These are phyloP conservation scores for Pogonognathellus flavescens DNA, from an alignment of 1,140 invertebrate species.

Conservation along the genomic window DNA sequence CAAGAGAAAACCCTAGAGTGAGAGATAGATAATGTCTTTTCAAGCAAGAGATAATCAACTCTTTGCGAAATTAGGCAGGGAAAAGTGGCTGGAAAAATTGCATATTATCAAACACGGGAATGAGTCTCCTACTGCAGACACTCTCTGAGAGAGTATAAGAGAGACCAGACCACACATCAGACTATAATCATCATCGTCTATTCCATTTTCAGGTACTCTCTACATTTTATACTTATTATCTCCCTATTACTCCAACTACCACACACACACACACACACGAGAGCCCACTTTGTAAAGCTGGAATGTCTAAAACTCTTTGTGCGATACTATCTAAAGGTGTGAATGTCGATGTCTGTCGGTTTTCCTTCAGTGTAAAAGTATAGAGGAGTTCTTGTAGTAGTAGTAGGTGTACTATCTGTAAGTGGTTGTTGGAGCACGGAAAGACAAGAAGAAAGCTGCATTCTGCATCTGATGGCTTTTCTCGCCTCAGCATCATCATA, in stretches of 20 bases:
- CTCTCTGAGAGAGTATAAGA: neutral
- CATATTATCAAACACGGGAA: conserved; percentile 59
- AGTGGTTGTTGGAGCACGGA: neutral
- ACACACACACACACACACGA: too few relatives aligned
- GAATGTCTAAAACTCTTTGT: neutral
- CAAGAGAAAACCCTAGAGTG: conserved; percentile 18
- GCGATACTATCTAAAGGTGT: conserved; percentile 14
- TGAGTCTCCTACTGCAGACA: conserved; percentile 8
- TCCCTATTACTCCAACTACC: neutral
- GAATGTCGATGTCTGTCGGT: neutral
- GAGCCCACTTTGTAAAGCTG: neutral
- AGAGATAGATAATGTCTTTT: conserved; percentile 58
- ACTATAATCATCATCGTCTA: conserved; percentile 50
- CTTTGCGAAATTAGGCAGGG: conserved; percentile 56
- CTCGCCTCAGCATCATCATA: neutral
- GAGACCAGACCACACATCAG: conserved; percentile 50
- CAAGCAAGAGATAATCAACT: conserved; percentile 54
- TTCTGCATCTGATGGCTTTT: conserved; percentile 16
- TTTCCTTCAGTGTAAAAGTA: too few relatives aligned
- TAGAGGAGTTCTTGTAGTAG: too few relatives aligned
- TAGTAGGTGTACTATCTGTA: neutral
- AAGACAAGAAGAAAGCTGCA: neutral
- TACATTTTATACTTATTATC: neutral
- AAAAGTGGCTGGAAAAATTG: conserved; percentile 61
- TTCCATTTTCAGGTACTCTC: neutral